phyloP scores from a whole-genome alignment of 1,140 invertebrate genomes.

The Palaemon carinicauda region DNA sequence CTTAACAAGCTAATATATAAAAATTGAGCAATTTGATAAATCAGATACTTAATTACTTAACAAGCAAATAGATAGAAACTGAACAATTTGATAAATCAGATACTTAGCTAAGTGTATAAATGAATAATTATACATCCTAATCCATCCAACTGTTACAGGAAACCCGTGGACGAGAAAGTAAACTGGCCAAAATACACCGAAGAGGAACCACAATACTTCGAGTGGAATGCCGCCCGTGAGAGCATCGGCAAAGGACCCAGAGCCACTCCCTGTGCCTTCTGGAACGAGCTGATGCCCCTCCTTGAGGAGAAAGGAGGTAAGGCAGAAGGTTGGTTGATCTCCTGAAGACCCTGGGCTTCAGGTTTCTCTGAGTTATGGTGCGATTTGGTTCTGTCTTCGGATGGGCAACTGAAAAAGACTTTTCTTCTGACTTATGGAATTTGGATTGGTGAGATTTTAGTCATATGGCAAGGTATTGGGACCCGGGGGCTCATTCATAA shows the following conservation, averaged over 20 bases:
- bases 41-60: too few relatives aligned
- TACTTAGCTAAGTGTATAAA: too few relatives aligned
- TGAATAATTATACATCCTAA: too few relatives aligned
- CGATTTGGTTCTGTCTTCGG: too few relatives aligned
- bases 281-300: slow-evolving; percentile 89
- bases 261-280: slow-evolving; percentile 89
- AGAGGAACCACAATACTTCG: slow-evolving; percentile 85
- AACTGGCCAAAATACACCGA: slow-evolving; percentile 90
- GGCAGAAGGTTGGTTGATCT: neutral
- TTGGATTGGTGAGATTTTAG: too few relatives aligned
- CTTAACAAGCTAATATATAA: neutral
- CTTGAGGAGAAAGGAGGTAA: slow-evolving; percentile 23
- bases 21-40: neutral
- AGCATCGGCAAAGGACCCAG: slow-evolving; percentile 81
- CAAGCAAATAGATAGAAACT: neutral
- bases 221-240: slow-evolving; percentile 80
- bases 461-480: too few relatives aligned
- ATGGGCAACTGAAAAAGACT: too few relatives aligned
- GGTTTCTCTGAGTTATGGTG: too few relatives aligned
- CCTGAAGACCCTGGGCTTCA: too few relatives aligned
- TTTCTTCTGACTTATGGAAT: too few relatives aligned
- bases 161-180: slow-evolving; percentile 67
- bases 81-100: too few relatives aligned
- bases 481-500: too few relatives aligned
- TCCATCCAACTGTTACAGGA: neutral